Conservation (phyloP, 1,140 invertebrate species). For the Drosophila lacteicornis region DNA sequence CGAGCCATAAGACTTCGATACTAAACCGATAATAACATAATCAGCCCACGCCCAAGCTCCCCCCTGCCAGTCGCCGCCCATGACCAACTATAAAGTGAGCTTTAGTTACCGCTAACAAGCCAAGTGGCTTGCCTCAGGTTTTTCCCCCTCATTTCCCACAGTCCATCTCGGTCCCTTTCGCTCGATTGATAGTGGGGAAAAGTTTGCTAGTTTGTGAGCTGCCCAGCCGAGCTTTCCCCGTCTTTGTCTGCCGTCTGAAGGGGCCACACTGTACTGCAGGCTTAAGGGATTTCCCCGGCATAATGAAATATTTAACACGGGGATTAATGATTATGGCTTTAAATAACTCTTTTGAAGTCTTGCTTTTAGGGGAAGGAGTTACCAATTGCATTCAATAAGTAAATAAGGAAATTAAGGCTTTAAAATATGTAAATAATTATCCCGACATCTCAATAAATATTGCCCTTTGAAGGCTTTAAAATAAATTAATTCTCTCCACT, state of each 20-base stretch:
- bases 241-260: background rate
- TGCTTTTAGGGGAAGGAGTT: no score
- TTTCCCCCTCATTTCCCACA: constrained; percentile 2
- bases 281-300: background rate
- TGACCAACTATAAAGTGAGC: constrained; percentile 53
- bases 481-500: background rate
- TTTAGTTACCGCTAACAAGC: constrained; percentile 74
- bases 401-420: background rate
- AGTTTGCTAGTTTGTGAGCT: constrained; percentile 25
- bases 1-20: constrained; percentile 67
- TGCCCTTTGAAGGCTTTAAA: background rate
- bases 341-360: background rate
- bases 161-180: constrained; percentile 14
- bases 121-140: constrained; percentile 54
- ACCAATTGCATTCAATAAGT: no score
- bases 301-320: background rate
- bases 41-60: constrained; percentile 36
- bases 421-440: background rate
- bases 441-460: background rate
- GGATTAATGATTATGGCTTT: background rate
- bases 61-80: background rate
- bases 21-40: constrained; percentile 82
- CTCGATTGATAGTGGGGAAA: constrained; percentile 42
- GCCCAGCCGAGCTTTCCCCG: constrained; percentile 11
- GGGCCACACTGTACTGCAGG: constrained; percentile 4